These are phyloP conservation scores for Condylura cristata DNA, from an alignment of 2,113 vertebrate species.

Conservation along the genomic window DNA sequence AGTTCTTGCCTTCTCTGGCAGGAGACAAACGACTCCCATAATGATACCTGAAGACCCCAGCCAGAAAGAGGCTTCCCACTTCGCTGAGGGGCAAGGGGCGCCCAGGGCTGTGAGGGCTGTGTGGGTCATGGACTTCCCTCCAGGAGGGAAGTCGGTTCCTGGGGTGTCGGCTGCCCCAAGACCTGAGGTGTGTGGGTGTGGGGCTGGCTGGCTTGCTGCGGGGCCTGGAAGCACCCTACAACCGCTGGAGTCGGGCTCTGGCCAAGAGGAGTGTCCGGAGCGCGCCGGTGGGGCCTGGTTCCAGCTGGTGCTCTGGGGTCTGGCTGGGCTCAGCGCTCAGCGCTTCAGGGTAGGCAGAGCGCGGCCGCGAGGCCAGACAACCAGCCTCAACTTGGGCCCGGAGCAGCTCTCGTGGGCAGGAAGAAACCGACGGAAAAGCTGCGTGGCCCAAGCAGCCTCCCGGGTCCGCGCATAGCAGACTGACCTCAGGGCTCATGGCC, in stretches of 20 bases:
- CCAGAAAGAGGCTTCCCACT: not conserved
- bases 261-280: not conserved
- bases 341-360: not conserved
- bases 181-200: too few species aligned
- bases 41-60: not conserved
- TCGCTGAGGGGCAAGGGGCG: not conserved
- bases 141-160: not conserved
- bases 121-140: not conserved
- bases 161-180: not conserved
- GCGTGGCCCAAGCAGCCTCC: not conserved
- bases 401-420: not conserved
- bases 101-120: not conserved
- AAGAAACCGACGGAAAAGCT: not conserved
- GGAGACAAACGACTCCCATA: constrained; percentile 41
- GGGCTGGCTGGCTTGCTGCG: not conserved
- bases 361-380: too few species aligned
- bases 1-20: constrained; percentile 47
- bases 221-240: not conserved
- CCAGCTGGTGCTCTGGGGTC: not conserved
- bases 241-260: not conserved
- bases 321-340: not conserved
- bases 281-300: not conserved
- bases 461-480: not conserved
- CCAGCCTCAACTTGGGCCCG: not conserved
- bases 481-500: not conserved